Conservation (phyloP, 1,140 invertebrate genomes). For the Coptotermes formosanus region DNA sequence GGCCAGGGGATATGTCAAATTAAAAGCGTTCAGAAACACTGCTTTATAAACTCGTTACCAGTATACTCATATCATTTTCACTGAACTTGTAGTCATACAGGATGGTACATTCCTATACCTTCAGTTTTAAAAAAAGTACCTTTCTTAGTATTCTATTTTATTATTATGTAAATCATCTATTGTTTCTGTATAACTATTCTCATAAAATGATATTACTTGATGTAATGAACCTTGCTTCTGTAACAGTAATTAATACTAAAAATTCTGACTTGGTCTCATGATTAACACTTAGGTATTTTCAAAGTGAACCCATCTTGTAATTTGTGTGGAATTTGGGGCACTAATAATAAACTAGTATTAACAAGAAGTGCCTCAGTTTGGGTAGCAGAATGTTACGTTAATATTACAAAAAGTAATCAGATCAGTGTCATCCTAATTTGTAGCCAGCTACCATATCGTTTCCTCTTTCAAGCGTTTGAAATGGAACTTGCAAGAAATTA, state of each 20-base stretch:
- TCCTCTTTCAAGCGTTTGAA: too few relatives aligned
- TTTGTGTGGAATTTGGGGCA: background rate
- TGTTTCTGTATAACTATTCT: background rate
- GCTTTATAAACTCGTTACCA: too few relatives aligned
- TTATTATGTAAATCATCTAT: background rate
- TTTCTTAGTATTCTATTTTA: background rate
- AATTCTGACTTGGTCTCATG: background rate
- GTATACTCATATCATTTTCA: too few relatives aligned
- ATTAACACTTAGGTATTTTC: background rate
- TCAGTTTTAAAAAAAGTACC: background rate
- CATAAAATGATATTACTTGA: background rate
- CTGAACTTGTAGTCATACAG: too few relatives aligned
- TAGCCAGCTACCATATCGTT: too few relatives aligned
- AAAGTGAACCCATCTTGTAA: background rate
- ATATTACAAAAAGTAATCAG: too few relatives aligned
- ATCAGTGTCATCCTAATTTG: too few relatives aligned
- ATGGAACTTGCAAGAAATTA: too few relatives aligned
- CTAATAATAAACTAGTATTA: background rate
- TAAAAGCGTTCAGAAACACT: too few relatives aligned
- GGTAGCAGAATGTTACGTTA: too few relatives aligned
- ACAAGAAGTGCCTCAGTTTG: too few relatives aligned
- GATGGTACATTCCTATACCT: background rate
- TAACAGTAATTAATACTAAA: background rate
- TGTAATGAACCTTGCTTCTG: background rate
- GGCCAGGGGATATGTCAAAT: too few relatives aligned